These are phyloP conservation scores for Epizoanthus stellaris DNA, from an alignment of 92 coral and sea anemone genomes.

Conservation along the genomic window DNA sequence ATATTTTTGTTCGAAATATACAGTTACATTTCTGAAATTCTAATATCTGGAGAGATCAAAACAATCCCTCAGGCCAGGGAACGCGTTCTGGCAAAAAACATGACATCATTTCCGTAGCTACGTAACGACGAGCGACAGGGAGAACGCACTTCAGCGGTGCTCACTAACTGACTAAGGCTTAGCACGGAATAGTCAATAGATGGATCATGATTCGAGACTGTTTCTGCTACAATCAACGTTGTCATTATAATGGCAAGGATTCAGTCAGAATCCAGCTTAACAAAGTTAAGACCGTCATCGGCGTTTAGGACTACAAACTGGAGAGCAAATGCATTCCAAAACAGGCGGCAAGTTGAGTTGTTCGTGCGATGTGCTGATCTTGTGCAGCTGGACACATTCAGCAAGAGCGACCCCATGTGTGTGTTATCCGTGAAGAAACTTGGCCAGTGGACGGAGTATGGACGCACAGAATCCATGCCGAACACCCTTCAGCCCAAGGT, in stretches of 20 bases:
- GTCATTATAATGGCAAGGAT: conserved; percentile 12
- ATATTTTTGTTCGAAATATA: neutral
- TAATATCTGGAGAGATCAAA: neutral
- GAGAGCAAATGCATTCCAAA: conserved; percentile 73
- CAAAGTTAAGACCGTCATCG: neutral
- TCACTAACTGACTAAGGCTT: neutral
- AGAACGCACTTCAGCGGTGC: neutral
- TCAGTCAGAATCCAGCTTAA: conserved; percentile 21
- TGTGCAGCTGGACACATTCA: conserved; percentile 83
- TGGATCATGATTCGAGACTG: neutral
- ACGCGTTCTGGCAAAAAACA: neutral
- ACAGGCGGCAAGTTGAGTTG: conserved; percentile 72
- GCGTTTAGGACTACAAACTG: conserved; percentile 17
- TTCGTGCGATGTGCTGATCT: conserved; percentile 82
- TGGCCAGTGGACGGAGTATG: conserved; percentile 95
- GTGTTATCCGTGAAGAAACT: conserved; percentile 81
- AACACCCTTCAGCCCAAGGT: conserved; percentile 90
- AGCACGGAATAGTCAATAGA: neutral
- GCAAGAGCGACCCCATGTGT: conserved; percentile 93
- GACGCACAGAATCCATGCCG: conserved; percentile 92
- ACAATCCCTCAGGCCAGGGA: neutral
- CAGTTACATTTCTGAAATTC: too few species aligned
- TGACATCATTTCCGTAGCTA: neutral
- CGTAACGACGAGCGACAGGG: neutral
- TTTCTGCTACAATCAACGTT: neutral